These are phyloP conservation scores for Zelleria hepariella DNA, from an alignment of 2,888 invertebrate genomes.

Conservation along the genomic window DNA sequence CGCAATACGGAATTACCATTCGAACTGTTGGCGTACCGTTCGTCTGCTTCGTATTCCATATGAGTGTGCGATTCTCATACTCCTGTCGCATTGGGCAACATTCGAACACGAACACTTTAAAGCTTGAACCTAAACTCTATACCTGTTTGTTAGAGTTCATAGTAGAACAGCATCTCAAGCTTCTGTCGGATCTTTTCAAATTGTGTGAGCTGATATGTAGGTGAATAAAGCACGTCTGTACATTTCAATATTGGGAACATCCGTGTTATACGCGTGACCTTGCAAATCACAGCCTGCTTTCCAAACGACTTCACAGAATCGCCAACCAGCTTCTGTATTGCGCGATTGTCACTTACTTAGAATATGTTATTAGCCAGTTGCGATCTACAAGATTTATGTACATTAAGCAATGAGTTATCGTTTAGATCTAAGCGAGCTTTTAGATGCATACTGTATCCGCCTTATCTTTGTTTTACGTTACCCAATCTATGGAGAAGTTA, in stretches of 20 bases:
- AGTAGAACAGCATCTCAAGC: conserved; percentile 25
- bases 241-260: conserved; percentile 73
- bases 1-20: conserved; percentile 71
- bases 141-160: conserved; percentile 22
- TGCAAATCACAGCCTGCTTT: conserved; percentile 73
- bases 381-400: conserved; percentile 11
- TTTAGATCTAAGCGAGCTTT: neutral
- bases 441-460: neutral
- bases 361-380: conserved; percentile 17
- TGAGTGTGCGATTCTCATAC: conserved; percentile 72
- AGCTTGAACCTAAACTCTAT: neutral
- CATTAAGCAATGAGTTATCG: conserved; percentile 6
- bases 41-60: conserved; percentile 67
- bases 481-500: neutral
- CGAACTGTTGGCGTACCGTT: conserved; percentile 60
- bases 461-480: neutral
- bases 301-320: conserved; percentile 69
- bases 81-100: conserved; percentile 65
- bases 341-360: conserved; percentile 46
- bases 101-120: conserved; percentile 33
- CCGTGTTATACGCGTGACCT: conserved; percentile 73
- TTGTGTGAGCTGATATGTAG: conserved; percentile 66
- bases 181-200: conserved; percentile 61
- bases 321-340: conserved; percentile 58
- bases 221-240: conserved; percentile 71